Conservation (phyloP, 2,888 invertebrate species). For the Netelia inedita region DNA sequence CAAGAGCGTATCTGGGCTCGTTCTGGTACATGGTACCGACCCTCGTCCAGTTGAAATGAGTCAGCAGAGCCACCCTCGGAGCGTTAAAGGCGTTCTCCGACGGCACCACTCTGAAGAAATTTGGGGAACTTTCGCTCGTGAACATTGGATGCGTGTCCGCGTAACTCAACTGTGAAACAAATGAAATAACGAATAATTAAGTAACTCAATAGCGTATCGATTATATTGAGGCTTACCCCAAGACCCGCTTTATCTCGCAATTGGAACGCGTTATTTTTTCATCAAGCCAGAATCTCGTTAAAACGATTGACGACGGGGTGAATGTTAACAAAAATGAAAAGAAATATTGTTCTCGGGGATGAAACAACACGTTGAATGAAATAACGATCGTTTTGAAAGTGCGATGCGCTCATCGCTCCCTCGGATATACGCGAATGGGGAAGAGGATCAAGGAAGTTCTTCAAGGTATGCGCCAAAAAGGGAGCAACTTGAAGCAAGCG, state of each 20-base stretch:
- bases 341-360: background rate
- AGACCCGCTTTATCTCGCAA: too few species aligned
- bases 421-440: background rate
- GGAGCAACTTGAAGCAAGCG: background rate
- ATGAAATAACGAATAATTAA: conserved; percentile 4
- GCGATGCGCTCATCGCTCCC: background rate
- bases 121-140: conserved; percentile 96
- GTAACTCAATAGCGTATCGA: too few species aligned
- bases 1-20: conserved; percentile 96
- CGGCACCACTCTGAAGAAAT: conserved; percentile 98
- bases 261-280: too few species aligned
- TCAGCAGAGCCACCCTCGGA: conserved; percentile 94
- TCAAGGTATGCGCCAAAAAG: background rate
- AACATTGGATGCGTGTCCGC: conserved; percentile 99
- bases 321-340: background rate
- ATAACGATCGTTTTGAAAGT: background rate
- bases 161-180: conserved; percentile 92
- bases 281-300: background rate
- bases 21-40: conserved; percentile 99
- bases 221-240: too few species aligned
- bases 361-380: background rate
- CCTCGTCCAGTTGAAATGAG: conserved; percentile 98
- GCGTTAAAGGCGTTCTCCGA: conserved; percentile 98
- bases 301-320: background rate
- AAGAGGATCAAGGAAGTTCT: background rate